Base-by-base conservation (phyloP, 2,113 vertebrate genomes). In the Todiramphus saurophagus region DNA sequence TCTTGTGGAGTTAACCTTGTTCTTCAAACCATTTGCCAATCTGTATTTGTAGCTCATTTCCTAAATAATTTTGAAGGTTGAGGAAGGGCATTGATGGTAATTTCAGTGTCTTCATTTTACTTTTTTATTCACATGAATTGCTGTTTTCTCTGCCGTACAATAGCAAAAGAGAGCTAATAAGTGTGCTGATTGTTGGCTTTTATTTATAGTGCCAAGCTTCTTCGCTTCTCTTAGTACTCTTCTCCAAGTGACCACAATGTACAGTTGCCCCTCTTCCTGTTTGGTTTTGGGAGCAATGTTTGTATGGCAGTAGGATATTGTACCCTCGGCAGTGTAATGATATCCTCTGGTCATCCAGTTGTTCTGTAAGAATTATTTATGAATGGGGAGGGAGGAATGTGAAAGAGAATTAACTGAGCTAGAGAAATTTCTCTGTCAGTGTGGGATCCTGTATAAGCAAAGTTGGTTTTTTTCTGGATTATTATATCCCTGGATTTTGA, bases 101-200 rank as follows among this genome's bases (percentile, higher is more conserved):
- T 90, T 92, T 86, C 89, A 75, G 70, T 64, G 83, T 93, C 94
- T 91, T 87, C 86, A 53, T 87, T 96, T 90, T 69, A 39, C 92
- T 92, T 80, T 53, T 94, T 95, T 81, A 72, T 77, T 83, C 89
- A 37, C 85, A 74, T 72, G 95, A 94, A 96, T 94, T 87, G 76
- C 55, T 91, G 80, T 88, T 94, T 94, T 93, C 84, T 96, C 58
- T n/a, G 16, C 78, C 6, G 21, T 84, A 66, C 81, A 91, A 69
- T 10, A 77, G 59, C 73, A 9, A 89, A 48, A 93, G 81, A 69
- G 94, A 88, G 73, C 92, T 93, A 66, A 62, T 93, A 94, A 96
- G 95, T 89, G 84, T 94, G 51, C 56, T 92, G 2, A 87, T 96
- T 95, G 87, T 95, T 96, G 92, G 76, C 58, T 94, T 93, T 68